Percentiles rank a stretch among this genome's conserved stretches.
Evolutionary conservation across 2,888 invertebrate genomes (phyloP).

Genomic region (Thera britannica): DNA sequence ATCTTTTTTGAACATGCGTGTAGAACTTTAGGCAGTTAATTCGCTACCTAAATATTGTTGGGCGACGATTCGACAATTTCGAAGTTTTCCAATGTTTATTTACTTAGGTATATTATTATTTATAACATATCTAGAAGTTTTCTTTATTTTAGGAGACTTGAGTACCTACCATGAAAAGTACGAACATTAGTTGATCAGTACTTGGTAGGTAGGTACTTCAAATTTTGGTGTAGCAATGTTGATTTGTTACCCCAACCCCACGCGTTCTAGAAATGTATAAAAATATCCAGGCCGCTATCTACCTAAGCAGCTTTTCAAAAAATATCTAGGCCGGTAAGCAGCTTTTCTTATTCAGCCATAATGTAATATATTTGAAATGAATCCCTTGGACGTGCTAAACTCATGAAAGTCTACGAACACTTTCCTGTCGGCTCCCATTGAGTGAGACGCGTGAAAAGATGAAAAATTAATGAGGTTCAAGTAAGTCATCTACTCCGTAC

Average conservation of each 20-base stretch:
- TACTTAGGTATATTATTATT: too few relatives aligned
- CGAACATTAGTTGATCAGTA: too few relatives aligned
- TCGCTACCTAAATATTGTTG: not conserved
- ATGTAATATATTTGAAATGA: conserved; percentile 24
- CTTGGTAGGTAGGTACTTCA: too few relatives aligned
- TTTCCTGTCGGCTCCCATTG: conserved; percentile 48
- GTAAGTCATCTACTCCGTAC: conserved; percentile 54
- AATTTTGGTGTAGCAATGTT: too few relatives aligned
- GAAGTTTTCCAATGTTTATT: too few relatives aligned
- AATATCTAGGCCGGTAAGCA: not conserved
- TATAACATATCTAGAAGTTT: too few relatives aligned
- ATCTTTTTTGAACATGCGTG: conserved; percentile 29
- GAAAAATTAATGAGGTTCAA: conserved; percentile 68
- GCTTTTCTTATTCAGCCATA: conserved; percentile 2
- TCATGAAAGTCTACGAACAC: conserved; percentile 39
- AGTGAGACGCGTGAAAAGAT: conserved; percentile 60
- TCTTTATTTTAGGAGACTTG: too few relatives aligned
- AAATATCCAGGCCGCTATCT: not conserved
- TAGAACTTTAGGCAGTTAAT: conserved; percentile 7
- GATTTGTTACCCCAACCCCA: too few relatives aligned
- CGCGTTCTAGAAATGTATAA: not conserved
- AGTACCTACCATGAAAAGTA: too few relatives aligned
- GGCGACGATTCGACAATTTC: too few relatives aligned
- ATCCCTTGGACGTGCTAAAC: conserved; percentile 28
- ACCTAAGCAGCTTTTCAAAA: conserved; percentile 1